phyloP scores from a whole-genome alignment of 2,888 invertebrate genomes.

The Timema cristinae region DNA sequence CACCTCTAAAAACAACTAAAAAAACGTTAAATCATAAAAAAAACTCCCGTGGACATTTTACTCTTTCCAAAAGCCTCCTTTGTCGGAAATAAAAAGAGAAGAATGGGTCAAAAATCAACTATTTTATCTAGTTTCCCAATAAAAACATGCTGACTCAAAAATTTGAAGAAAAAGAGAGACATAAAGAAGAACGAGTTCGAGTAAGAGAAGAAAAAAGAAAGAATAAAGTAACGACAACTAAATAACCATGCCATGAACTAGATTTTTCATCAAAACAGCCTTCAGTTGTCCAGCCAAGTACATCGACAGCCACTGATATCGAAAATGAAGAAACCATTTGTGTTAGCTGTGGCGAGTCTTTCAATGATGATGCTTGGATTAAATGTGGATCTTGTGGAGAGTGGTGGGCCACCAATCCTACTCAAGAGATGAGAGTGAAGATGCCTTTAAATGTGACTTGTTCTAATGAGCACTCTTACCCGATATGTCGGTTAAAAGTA shows the following conservation, averaged over 20 bases:
- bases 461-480: neutral
- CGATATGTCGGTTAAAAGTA: neutral
- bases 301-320: no score
- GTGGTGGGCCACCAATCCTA: neutral
- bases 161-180: neutral
- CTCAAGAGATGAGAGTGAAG: no score
- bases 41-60: neutral
- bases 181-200: no score
- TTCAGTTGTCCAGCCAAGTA: no score
- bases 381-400: slow-evolving; percentile 1
- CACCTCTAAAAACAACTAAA: slow-evolving; percentile 1
- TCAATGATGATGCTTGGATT: neutral
- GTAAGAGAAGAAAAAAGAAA: no score
- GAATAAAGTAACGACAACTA: no score
- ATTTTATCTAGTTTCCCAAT: neutral
- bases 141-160: slow-evolving; percentile 1
- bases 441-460: no score
- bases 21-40: neutral
- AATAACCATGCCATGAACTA: no score
- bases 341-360: no score
- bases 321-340: no score
- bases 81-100: neutral
- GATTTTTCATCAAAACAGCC: no score
- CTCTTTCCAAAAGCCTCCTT: neutral
- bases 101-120: neutral